These are phyloP conservation scores for Pycnonotus jocosus DNA, from an alignment of 2,113 vertebrate species.

Conservation along the genomic window DNA sequence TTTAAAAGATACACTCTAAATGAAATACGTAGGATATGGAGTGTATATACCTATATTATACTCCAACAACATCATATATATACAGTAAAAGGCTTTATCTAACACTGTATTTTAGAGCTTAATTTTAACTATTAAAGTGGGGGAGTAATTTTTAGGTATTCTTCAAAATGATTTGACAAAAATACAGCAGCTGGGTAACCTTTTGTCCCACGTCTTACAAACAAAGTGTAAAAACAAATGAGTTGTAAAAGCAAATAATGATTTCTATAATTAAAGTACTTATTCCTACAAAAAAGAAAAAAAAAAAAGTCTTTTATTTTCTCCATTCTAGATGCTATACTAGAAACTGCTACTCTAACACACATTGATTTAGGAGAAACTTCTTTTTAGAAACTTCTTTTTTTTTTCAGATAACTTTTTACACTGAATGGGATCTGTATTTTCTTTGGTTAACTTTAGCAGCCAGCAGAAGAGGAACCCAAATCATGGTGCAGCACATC, in stretches of 20 bases:
- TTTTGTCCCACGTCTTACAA: neutral
- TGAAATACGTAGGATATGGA: neutral
- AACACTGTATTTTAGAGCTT: neutral
- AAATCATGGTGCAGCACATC: neutral
- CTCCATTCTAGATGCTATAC: accelerated
- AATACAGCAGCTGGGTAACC: neutral
- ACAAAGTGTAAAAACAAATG: neutral
- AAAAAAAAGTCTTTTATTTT: neutral
- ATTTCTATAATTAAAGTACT: neutral
- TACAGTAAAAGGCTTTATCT: neutral
- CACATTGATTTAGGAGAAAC: accelerated
- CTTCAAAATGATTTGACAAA: neutral
- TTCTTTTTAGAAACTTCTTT: neutral
- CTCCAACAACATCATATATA: neutral
- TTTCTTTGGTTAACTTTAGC: neutral
- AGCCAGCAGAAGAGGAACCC: neutral
- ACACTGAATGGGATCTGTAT: accelerated
- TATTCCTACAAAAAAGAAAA: neutral
- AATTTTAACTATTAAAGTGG: neutral
- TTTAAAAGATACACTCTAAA: neutral
- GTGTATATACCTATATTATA: neutral
- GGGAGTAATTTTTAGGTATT: neutral
- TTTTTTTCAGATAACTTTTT: neutral
- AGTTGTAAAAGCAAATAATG: neutral
- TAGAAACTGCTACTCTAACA: neutral